Evolutionary conservation across 64 coral and sea anemone species (phyloP).

Genomic region (Montipora efflorescens): DNA sequence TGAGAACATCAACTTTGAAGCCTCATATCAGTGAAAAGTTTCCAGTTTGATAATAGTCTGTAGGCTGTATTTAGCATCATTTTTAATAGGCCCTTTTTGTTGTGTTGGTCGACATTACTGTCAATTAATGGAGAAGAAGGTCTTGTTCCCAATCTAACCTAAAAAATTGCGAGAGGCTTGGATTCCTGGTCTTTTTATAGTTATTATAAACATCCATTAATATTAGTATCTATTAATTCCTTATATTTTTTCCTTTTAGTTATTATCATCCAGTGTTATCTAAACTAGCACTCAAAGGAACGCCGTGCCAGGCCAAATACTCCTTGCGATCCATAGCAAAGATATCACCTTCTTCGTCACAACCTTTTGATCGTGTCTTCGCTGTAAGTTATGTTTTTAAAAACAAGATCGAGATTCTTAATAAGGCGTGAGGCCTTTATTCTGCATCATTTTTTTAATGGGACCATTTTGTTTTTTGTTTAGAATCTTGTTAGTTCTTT

Average conservation of each 20-base stretch:
- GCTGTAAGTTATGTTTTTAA: slow-evolving; percentile 64
- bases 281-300: slow-evolving; percentile 88
- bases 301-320: slow-evolving; percentile 81
- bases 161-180: too few species aligned
- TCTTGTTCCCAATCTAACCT: too few species aligned
- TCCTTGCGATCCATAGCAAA: slow-evolving; percentile 78
- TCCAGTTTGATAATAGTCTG: too few species aligned
- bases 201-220: too few species aligned
- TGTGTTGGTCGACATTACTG: too few species aligned
- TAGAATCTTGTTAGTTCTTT: slow-evolving; percentile 69
- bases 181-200: too few species aligned
- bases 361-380: slow-evolving; percentile 92
- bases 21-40: too few species aligned
- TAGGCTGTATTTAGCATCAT: too few species aligned
- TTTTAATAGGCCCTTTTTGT: too few species aligned
- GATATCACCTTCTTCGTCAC: slow-evolving; percentile 70
- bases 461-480: not conserved
- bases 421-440: not conserved
- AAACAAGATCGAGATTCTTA: not conserved
- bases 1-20: too few species aligned
- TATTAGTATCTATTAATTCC: not conserved
- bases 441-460: not conserved
- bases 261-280: slow-evolving; percentile 92
- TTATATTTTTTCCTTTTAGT: slow-evolving; percentile 31
- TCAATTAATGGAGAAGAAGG: too few species aligned